A percentile compares a stretch with the other conserved stretches of the same genome.
Evolutionary conservation across 2,888 invertebrate species (phyloP).

Genomic region (Mamestra brassicae): DNA sequence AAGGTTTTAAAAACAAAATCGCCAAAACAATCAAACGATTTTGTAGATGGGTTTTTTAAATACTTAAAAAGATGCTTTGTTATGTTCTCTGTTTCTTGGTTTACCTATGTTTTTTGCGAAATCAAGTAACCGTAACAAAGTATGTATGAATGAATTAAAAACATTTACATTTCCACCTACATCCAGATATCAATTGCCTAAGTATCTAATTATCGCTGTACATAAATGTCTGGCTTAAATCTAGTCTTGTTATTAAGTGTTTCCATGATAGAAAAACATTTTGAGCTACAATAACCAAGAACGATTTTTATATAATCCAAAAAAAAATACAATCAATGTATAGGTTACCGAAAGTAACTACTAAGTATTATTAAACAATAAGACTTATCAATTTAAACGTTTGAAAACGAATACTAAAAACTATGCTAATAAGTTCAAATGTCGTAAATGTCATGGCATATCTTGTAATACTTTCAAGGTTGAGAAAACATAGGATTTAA

Average conservation of each 20-base stretch:
- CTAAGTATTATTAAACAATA: too few species aligned
- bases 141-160: constrained; percentile 1
- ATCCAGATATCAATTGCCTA: not conserved
- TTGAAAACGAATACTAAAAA: too few species aligned
- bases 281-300: not conserved
- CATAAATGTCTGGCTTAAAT: not conserved
- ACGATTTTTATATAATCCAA: not conserved
- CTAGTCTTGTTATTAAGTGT: not conserved
- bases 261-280: not conserved
- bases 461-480: not conserved
- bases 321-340: too few species aligned
- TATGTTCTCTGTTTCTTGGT: not conserved
- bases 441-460: not conserved
- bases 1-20: too few species aligned
- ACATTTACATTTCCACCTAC: not conserved
- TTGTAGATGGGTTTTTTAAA: too few species aligned
- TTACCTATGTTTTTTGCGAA: not conserved
- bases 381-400: too few species aligned
- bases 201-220: not conserved
- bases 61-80: not conserved
- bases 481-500: not conserved
- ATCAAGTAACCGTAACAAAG: constrained; percentile 4
- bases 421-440: too few species aligned
- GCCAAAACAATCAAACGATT: not conserved
- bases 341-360: too few species aligned